phyloP scores from a whole-genome alignment of 2,888 invertebrate species.

The Drosophila affinis region DNA sequence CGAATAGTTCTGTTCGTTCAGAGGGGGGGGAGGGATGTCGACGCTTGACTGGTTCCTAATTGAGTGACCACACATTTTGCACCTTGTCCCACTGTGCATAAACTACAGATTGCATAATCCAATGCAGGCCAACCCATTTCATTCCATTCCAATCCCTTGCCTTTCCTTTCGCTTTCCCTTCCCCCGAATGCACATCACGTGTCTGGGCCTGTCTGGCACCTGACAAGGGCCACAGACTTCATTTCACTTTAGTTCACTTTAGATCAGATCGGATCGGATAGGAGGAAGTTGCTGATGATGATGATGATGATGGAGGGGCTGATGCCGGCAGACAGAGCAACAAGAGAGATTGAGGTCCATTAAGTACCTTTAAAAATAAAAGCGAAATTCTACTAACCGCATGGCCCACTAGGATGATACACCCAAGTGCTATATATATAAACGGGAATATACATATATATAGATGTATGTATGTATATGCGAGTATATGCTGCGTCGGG shows the following conservation, averaged over 20 bases:
- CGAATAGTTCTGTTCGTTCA: neutral
- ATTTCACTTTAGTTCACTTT: slow-evolving; percentile 14
- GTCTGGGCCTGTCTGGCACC: slow-evolving; percentile 65
- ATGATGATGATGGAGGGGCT: slow-evolving; percentile 31
- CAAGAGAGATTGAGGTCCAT: slow-evolving; percentile 69
- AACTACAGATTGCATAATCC: slow-evolving; percentile 61
- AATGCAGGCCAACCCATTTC: slow-evolving; percentile 6
- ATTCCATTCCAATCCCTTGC: no score
- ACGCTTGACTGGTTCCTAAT: slow-evolving; percentile 61
- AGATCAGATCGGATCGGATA: slow-evolving; percentile 1
- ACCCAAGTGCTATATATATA: slow-evolving; percentile 30
- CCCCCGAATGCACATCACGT: slow-evolving; percentile 55
- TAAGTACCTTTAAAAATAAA: slow-evolving; percentile 80
- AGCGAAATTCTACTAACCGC: slow-evolving; percentile 72
- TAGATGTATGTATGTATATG: neutral
- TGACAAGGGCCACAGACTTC: slow-evolving; percentile 46
- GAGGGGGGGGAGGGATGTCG: slow-evolving; percentile 52
- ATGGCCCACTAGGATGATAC: slow-evolving; percentile 69
- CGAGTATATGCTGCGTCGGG: neutral
- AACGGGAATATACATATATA: slow-evolving; percentile 5
- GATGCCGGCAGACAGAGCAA: slow-evolving; percentile 26
- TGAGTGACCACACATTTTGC: slow-evolving; percentile 45
- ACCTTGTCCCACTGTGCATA: slow-evolving; percentile 38
- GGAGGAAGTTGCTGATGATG: slow-evolving; percentile 32
- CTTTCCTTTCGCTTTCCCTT: neutral